These are phyloP conservation scores for Pristis pectinata DNA, from an alignment of 2,797 vertebrate species.

Conservation along the genomic window DNA sequence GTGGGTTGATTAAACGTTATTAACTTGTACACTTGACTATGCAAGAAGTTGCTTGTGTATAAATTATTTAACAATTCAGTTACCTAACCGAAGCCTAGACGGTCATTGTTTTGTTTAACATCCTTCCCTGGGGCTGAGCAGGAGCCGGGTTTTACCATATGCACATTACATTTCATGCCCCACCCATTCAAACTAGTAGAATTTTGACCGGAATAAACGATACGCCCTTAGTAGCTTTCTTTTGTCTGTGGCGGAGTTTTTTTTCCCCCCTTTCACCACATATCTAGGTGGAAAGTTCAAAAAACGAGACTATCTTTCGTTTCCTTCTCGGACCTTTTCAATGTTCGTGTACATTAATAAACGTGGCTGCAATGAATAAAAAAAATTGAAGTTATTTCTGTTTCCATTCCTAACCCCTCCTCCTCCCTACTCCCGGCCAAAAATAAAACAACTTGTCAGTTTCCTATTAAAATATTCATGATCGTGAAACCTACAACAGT, in stretches of 20 bases:
- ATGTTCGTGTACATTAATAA: not conserved
- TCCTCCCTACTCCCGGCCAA: no score
- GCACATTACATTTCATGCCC: not conserved
- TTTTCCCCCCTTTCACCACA: not conserved
- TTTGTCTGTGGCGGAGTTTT: not conserved
- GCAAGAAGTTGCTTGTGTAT: not conserved
- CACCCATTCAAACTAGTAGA: not conserved
- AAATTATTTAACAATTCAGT: not conserved
- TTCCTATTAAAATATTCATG: not conserved
- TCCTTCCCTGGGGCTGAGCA: not conserved
- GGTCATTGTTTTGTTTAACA: not conserved
- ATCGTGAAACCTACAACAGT: no score
- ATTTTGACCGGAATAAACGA: not conserved
- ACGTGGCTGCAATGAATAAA: not conserved
- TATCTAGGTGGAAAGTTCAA: not conserved
- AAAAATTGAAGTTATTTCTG: not conserved
- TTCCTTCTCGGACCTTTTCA: not conserved
- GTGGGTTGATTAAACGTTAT: no score
- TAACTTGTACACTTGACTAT: not conserved
- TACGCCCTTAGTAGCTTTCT: not conserved
- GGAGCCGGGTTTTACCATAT: not conserved
- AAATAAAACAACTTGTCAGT: not conserved
- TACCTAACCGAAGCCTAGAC: not conserved
- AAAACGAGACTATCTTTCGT: not conserved
- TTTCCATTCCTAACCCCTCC: no score